phyloP scores from a whole-genome alignment of 2,797 vertebrate genomes.

The Manis javanica region DNA sequence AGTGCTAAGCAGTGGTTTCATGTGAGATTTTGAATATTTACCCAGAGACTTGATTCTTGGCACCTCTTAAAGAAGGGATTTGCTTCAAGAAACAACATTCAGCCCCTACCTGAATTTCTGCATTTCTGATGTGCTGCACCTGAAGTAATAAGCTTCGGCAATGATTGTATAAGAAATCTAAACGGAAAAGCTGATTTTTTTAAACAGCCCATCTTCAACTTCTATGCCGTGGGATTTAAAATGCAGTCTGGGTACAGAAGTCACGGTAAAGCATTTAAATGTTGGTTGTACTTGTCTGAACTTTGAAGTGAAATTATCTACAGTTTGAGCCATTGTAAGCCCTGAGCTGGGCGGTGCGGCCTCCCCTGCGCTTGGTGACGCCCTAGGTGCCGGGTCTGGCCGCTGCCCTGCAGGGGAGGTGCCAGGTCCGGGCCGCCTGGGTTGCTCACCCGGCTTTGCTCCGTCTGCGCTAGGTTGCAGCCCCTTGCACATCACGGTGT shows the following conservation, averaged over 20 bases:
- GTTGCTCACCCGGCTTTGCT: constrained; percentile 15
- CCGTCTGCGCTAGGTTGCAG: constrained; percentile 90
- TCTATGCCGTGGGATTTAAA: rapidly evolving
- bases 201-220: rapidly evolving
- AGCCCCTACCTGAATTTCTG: rapidly evolving
- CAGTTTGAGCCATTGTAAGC: rapidly evolving
- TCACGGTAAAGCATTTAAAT: rapidly evolving
- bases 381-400: background rate
- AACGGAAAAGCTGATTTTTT: background rate
- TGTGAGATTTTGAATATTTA: background rate
- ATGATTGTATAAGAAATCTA: rapidly evolving
- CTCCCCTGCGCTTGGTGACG: background rate
- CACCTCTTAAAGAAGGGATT: background rate
- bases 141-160: rapidly evolving
- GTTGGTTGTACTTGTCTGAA: rapidly evolving
- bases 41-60: background rate
- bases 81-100: rapidly evolving
- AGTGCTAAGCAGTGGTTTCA: background rate
- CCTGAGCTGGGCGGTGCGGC: rapidly evolving
- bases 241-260: background rate
- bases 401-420: background rate
- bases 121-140: rapidly evolving
- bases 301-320: rapidly evolving
- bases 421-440: background rate
- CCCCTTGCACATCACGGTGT: constrained; percentile 93